Conservation (phyloP, 2,113 vertebrate species). For the Rhegmatorhina hoffmannsi region DNA sequence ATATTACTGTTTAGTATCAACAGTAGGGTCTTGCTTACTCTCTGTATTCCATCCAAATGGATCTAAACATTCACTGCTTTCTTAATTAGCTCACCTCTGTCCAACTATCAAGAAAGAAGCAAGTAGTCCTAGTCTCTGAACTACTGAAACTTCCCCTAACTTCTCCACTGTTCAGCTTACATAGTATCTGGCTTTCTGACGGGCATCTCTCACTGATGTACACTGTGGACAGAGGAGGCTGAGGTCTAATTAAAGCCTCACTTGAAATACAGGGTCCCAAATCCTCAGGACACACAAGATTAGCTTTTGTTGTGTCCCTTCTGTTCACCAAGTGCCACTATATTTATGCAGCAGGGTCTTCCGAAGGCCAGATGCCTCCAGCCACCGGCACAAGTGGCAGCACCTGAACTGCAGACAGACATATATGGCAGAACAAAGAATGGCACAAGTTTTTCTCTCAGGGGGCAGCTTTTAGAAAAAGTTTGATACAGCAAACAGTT, state of each 20-base stretch:
- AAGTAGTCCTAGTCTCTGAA: neutral
- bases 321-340: neutral
- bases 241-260: neutral
- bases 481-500: neutral
- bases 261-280: neutral
- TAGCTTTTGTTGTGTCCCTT: neutral
- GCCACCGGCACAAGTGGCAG: neutral
- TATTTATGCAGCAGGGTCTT: neutral
- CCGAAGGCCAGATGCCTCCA: neutral
- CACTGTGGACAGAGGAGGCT: neutral
- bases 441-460: neutral
- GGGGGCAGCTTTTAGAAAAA: neutral
- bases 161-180: neutral
- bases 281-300: neutral
- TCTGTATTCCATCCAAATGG: neutral
- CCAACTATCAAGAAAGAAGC: neutral
- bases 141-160: neutral
- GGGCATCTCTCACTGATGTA: neutral
- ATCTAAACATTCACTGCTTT: neutral
- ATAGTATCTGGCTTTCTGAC: neutral
- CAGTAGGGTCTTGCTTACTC: neutral
- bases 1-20: neutral
- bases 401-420: neutral
- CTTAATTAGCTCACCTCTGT: neutral
- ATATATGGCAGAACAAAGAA: neutral